phyloP scores from a whole-genome alignment of 1,140 invertebrate species.

The Eriosoma lanigerum region DNA sequence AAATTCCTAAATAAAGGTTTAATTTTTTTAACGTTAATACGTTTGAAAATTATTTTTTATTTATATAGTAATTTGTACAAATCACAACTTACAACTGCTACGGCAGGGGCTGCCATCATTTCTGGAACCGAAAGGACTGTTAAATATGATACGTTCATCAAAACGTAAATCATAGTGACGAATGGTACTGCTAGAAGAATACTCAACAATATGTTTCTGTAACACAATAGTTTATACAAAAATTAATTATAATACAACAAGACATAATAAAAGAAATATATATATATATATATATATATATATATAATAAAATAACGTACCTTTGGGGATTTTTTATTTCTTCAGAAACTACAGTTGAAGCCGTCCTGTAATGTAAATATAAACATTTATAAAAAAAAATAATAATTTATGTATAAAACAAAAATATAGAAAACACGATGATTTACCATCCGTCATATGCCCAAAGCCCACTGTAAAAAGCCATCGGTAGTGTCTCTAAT shows the following conservation, averaged over 20 bases:
- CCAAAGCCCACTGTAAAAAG: constrained; percentile 92
- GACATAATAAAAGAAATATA: not conserved
- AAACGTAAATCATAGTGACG: constrained; percentile 82
- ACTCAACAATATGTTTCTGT: constrained; percentile 74
- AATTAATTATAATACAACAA: too few species aligned
- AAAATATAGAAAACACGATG: not conserved
- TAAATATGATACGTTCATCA: constrained; percentile 92
- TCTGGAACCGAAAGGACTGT: constrained; percentile 78
- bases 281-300: not conserved
- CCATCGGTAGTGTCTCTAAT: constrained; percentile 77
- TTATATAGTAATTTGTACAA: too few species aligned
- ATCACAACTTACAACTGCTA: constrained; percentile 73
- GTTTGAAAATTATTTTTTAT: too few species aligned
- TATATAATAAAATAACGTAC: constrained; percentile 59
- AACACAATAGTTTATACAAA: constrained; percentile 57
- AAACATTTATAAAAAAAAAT: not conserved
- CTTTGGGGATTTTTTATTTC: constrained; percentile 85
- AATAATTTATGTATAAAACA: not conserved
- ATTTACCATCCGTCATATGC: constrained; percentile 88
- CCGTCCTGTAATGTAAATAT: constrained; percentile 57
- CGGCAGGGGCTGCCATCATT: constrained; percentile 77
- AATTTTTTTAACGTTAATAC: too few species aligned
- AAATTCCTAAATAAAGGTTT: too few species aligned
- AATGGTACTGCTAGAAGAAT: constrained; percentile 89
- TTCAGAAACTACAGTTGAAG: constrained; percentile 87